Conservation (phyloP, 1,140 invertebrate species). For the Drosophila erecta region DNA sequence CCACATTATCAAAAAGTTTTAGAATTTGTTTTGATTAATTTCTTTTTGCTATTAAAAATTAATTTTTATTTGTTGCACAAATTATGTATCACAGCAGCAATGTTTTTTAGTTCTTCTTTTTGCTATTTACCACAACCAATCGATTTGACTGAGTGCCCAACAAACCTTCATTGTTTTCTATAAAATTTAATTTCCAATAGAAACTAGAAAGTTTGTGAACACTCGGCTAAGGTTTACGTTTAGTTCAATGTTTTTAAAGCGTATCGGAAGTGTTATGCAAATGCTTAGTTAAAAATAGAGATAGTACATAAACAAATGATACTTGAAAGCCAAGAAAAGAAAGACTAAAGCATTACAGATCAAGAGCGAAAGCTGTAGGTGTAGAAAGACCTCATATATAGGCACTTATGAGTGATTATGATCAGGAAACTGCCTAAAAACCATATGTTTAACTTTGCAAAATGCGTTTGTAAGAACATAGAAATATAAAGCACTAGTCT, state of each 20-base stretch:
- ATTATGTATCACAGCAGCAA: conserved; percentile 25
- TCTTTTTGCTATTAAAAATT: conserved; percentile 34
- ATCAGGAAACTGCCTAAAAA: conserved; percentile 22
- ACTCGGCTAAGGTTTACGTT: conserved; percentile 62
- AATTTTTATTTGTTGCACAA: conserved; percentile 50
- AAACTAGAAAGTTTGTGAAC: conserved; percentile 34
- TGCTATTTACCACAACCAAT: conserved; percentile 67
- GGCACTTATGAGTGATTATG: conserved; percentile 6
- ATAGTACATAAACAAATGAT: conserved; percentile 25
- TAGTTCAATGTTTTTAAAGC: conserved; percentile 63
- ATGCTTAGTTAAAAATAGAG: conserved; percentile 57
- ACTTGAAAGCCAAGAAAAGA: conserved; percentile 25
- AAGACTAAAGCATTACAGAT: conserved; percentile 23
- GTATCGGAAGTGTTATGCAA: conserved; percentile 63
- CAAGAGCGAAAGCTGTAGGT: conserved; percentile 16
- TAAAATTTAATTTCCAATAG: not conserved
- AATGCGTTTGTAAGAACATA: not conserved
- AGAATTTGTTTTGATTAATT: conserved; percentile 34
- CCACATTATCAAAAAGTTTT: conserved; percentile 57
- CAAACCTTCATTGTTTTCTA: conserved; percentile 39
- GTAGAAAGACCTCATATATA: conserved; percentile 27
- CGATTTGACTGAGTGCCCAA: conserved; percentile 39
- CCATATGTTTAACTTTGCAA: not conserved
- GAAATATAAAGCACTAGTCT: not conserved
- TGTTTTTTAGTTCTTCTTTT: conserved; percentile 41